phyloP scores from a whole-genome alignment of 2,113 vertebrate species.

The Podarcis muralis region DNA sequence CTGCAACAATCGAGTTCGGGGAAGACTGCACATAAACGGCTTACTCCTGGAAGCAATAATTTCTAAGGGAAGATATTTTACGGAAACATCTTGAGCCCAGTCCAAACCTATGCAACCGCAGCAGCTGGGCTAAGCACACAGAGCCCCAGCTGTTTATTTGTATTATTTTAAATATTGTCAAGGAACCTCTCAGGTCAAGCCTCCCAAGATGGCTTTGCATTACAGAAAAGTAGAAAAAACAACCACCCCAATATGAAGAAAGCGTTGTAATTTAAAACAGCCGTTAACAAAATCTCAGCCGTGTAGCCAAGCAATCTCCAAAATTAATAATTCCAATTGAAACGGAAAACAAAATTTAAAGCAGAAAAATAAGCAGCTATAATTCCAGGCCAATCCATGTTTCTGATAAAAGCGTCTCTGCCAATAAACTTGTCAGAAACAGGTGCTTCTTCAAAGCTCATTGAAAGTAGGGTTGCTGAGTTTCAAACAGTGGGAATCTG shows the following conservation, averaged over 20 bases:
- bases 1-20: background rate
- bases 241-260: background rate
- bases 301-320: background rate
- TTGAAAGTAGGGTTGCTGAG: no score
- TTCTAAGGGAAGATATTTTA: background rate
- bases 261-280: background rate
- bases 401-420: background rate
- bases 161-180: background rate
- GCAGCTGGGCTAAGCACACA: background rate
- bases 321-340: background rate
- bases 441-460: no score
- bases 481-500: no score
- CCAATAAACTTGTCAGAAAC: no score
- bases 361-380: background rate
- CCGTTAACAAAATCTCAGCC: background rate
- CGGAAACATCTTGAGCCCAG: background rate
- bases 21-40: background rate
- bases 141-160: background rate
- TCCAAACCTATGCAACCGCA: background rate
- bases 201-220: background rate
- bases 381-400: background rate
- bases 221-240: background rate
- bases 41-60: background rate
- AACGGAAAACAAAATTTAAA: background rate
- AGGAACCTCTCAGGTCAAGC: background rate